Percentiles rank a stretch among this genome's conserved stretches.
Evolutionary conservation across 2,113 vertebrate genomes (phyloP).

Genomic region (Cisticola juncidis): DNA sequence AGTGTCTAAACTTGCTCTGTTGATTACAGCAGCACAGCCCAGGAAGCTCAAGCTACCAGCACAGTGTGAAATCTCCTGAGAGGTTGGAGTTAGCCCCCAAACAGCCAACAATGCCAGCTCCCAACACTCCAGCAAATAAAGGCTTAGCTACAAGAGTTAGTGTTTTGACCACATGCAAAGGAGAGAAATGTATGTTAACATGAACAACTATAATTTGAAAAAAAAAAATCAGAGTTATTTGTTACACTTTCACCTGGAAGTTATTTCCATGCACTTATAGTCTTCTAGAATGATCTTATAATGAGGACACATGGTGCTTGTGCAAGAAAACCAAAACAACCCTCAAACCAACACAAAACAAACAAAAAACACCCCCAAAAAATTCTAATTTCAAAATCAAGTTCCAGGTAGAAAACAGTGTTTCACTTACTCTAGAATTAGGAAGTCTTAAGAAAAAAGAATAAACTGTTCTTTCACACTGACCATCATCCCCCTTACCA

Average conservation of each 20-base stretch:
- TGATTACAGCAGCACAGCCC: neutral
- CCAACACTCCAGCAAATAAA: neutral
- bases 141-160: neutral
- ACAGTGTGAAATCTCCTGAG: rapidly evolving
- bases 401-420: neutral
- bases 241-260: neutral
- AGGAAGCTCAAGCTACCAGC: neutral
- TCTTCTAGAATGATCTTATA: neutral
- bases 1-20: neutral
- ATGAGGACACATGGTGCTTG: neutral
- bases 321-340: neutral
- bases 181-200: neutral
- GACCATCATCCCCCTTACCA: neutral
- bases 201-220: rapidly evolving
- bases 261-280: neutral
- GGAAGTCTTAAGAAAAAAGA: neutral
- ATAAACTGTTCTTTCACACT: neutral
- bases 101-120: neutral
- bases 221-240: neutral
- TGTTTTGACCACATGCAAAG: neutral
- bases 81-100: rapidly evolving
- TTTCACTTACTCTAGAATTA: neutral
- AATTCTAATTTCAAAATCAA: neutral
- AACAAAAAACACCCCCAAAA: neutral
- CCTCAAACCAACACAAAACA: neutral